Conservation (phyloP, 2,113 vertebrate species). For the Bagarius yarrelli region DNA sequence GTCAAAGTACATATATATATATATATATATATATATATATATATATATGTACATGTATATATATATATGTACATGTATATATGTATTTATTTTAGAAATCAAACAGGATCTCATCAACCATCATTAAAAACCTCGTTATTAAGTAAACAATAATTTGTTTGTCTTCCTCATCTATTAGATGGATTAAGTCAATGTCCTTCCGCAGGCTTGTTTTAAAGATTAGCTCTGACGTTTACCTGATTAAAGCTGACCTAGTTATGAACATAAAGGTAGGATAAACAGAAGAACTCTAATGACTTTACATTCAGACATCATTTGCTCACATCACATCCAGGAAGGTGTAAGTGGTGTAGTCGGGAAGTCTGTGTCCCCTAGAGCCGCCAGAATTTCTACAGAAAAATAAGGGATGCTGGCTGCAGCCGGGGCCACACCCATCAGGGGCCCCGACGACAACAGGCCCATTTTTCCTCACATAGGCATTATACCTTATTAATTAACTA, state of each 20-base stretch:
- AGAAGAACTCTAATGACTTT: slow-evolving; percentile 54
- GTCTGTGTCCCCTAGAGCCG: background rate
- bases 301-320: slow-evolving; percentile 42
- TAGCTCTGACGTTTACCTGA: background rate
- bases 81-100: no score
- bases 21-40: no score
- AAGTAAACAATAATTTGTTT: background rate
- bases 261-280: background rate
- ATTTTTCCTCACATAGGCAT: no score
- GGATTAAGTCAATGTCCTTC: background rate
- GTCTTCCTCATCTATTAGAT: background rate
- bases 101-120: background rate
- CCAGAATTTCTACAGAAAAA: no score
- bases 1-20: background rate
- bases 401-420: no score
- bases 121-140: slow-evolving; percentile 5
- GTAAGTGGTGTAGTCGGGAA: background rate
- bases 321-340: slow-evolving; percentile 31
- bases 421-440: no score
- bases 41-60: no score
- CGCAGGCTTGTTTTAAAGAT: background rate
- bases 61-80: no score
- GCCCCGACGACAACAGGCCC: no score
- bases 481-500: no score
- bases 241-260: slow-evolving; percentile 58